Evolutionary conservation across 2,888 invertebrate genomes (phyloP).

Genomic region (Chalcosyrphus nemorum): DNA sequence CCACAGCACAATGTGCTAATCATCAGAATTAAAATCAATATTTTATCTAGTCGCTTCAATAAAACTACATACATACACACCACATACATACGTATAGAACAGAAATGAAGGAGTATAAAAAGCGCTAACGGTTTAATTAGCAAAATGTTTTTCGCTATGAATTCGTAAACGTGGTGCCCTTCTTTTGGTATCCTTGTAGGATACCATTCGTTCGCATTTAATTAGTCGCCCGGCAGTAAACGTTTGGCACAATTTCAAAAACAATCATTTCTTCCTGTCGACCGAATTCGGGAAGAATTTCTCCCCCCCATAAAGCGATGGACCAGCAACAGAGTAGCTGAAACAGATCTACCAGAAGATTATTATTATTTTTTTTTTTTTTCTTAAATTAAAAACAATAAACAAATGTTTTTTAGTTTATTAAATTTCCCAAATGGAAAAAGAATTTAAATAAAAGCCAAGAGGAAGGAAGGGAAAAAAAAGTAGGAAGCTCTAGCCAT

Average conservation of each 20-base stretch:
- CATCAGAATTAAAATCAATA: constrained; percentile 58
- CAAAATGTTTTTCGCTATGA: constrained; percentile 43
- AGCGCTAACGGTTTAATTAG: constrained; percentile 55
- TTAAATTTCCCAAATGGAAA: constrained; percentile 42
- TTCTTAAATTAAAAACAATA: constrained; percentile 43
- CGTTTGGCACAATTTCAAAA: constrained; percentile 61
- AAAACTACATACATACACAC: not conserved
- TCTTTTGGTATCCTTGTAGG: not conserved
- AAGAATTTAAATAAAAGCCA: constrained; percentile 20
- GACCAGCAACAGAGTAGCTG: not conserved
- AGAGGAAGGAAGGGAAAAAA: not conserved
- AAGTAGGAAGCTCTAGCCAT: not conserved
- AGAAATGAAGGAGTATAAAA: no score
- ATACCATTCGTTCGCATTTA: constrained; percentile 49
- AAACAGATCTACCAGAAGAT: constrained; percentile 15
- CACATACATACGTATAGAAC: no score
- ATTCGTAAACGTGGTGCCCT: not conserved
- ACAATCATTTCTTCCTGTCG: constrained; percentile 56
- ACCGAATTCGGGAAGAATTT: not conserved
- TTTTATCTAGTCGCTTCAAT: not conserved
- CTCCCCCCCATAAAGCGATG: not conserved
- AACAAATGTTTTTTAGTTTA: constrained; percentile 44
- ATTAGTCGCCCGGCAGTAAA: constrained; percentile 49
- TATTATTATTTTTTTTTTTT: constrained; percentile 1
- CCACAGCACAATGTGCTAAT: constrained; percentile 54